Evolutionary conservation across 2,113 vertebrate genomes (phyloP), one percentile per base, ranked within the genome.

Genomic region (Indicator indicator): DNA sequence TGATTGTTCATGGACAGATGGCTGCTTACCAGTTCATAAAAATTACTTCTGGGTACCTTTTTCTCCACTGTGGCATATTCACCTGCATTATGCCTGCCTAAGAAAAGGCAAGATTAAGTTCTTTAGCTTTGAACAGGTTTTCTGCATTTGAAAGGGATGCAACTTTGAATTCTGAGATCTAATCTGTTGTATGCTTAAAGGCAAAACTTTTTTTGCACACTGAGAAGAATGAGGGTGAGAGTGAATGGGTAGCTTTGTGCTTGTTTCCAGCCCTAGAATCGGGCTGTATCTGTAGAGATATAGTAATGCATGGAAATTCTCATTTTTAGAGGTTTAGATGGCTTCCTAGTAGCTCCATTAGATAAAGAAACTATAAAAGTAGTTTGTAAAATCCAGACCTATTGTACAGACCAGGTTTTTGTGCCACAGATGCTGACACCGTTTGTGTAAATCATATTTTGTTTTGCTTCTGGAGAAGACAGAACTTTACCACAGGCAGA

Each of bases 1-100:
- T 72, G 70, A 79, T 93, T 92, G n/a, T 91, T 89, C 82, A 62
- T 92, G 80, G 88, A 82, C 93, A 97, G 92, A 92, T 95, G 93
- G 94, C 80, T 81, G 76, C 70, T 90, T 84, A 86, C 50, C 27
- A 90, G 70, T 93, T 97, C 83, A 84, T 95, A 88, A 91, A 95
- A 95, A 83, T 74, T 56, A 88, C 30, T 94, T 88, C 80, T 90
- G 73, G 88, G 42, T 86, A 90, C 55, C 62, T 91, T 88, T 88
- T 67, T 54, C 82, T 89, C 58, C 88, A 2, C 40, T 69, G 44
- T 75, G 36, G 36, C 2, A 0, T 68, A 52, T 88, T 84, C 86
- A 72, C 58, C 67, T 75, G 76, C 91, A 93, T 88, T 88, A 56
- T 32, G 11, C 19, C 58, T 62, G 24, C 7, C 30, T 71, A n/a